Evolutionary conservation across 2,797 vertebrate species (phyloP).

Genomic region (Acanthiza pusilla): DNA sequence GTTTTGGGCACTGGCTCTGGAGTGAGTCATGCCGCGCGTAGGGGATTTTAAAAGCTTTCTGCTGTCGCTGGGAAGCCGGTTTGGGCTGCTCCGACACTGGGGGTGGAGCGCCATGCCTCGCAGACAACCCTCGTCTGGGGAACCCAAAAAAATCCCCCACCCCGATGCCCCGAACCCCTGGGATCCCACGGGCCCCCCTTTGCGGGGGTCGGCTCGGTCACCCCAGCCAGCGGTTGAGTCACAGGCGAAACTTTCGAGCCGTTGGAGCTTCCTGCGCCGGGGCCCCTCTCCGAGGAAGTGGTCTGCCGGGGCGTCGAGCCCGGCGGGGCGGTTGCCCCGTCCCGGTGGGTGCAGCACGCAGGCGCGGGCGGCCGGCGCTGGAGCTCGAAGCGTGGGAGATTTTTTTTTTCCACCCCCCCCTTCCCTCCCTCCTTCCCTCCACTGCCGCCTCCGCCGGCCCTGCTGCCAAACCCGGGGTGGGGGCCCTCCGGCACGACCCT

Average conservation of each 20-base stretch:
- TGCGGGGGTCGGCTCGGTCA: not conserved
- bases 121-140: slow-evolving; percentile 33
- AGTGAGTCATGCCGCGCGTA: slow-evolving; percentile 61
- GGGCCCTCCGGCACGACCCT: not conserved
- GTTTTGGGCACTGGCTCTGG: slow-evolving; percentile 65
- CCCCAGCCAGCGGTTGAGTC: slow-evolving; percentile 54
- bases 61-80: slow-evolving; percentile 58
- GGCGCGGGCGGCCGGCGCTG: not conserved
- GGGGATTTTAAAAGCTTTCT: slow-evolving; percentile 63
- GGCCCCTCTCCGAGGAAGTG: slow-evolving; percentile 53
- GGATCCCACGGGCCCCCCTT: not conserved
- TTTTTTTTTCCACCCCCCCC: not conserved
- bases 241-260: slow-evolving; percentile 58
- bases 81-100: slow-evolving; percentile 47
- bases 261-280: slow-evolving; percentile 54
- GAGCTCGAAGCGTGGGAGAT: slow-evolving; percentile 40
- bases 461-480: not conserved
- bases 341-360: slow-evolving; percentile 19
- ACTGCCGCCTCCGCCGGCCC: not conserved
- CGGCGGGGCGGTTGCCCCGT: slow-evolving; percentile 42
- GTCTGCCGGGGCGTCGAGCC: slow-evolving; percentile 49
- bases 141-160: not conserved
- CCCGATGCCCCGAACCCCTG: not conserved
- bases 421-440: not conserved
- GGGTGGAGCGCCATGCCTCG: slow-evolving; percentile 29